A percentile compares a stretch with the other conserved stretches of the same genome.
phyloP scores from a whole-genome alignment of 2,113 vertebrate genomes.

The Zeus faber region DNA sequence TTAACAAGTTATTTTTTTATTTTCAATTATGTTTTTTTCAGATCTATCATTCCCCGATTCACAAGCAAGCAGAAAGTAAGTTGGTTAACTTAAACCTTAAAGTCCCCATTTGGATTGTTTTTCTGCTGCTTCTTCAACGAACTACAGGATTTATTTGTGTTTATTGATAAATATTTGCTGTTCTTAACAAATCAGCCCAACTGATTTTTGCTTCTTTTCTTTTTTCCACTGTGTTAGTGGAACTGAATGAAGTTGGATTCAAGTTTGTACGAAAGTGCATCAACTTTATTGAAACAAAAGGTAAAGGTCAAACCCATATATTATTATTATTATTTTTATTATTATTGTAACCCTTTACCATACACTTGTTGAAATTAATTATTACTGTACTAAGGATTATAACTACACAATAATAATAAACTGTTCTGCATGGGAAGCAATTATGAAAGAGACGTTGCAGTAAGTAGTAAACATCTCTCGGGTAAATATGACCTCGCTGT shows the following conservation, averaged over 20 bases:
- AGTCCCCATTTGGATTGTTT: neutral
- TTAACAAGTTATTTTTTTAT: conserved; percentile 17
- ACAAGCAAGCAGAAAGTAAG: conserved; percentile 97
- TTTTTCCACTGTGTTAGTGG: conserved; percentile 76
- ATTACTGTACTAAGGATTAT: no score
- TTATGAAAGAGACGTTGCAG: neutral
- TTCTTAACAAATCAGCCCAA: conserved; percentile 10
- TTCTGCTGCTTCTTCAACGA: neutral
- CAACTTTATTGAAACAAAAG: conserved; percentile 90
- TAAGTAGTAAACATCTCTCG: no score
- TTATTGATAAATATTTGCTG: neutral
- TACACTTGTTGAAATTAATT: no score
- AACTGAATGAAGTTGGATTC: conserved; percentile 93
- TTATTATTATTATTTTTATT: neutral
- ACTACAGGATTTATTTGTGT: neutral
- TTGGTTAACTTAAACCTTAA: conserved; percentile 56
- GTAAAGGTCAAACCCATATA: conserved; percentile 53
- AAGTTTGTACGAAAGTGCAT: conserved; percentile 95
- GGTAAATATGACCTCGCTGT: no score
- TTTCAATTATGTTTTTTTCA: conserved; percentile 64
- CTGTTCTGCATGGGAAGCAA: neutral
- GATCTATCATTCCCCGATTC: conserved; percentile 97
- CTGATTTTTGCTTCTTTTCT: no score
- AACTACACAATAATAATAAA: no score
- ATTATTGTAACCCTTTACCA: no score